phyloP scores from a whole-genome alignment of 2,888 invertebrate genomes.

The Gymnoscelis rufifasciata region DNA sequence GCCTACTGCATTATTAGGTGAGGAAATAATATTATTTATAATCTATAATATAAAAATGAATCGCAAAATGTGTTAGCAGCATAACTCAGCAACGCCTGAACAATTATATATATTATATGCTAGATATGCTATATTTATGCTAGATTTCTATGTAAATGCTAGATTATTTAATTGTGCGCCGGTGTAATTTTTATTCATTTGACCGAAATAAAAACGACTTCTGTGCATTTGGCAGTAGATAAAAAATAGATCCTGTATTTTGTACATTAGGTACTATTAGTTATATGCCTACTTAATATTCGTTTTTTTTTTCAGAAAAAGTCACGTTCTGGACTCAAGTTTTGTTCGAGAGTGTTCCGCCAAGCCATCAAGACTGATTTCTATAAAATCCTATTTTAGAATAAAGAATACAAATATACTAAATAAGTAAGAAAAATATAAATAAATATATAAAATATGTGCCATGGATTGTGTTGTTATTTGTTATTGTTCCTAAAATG shows the following conservation, averaged over 20 bases:
- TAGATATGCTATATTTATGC: too few species aligned
- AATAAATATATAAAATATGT: slow-evolving; percentile 10
- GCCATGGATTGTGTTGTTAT: background rate
- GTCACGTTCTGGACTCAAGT: slow-evolving; percentile 83
- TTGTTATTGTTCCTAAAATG: background rate
- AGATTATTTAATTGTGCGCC: too few species aligned
- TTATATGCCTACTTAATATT: background rate
- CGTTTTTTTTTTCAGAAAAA: slow-evolving; percentile 76
- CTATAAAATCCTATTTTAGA: slow-evolving; percentile 7
- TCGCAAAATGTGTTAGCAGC: background rate
- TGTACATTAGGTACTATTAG: too few species aligned
- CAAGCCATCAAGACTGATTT: slow-evolving; percentile 70
- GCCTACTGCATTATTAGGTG: slow-evolving; percentile 81
- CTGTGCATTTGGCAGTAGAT: too few species aligned
- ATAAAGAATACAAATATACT: slow-evolving; percentile 24
- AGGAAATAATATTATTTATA: slow-evolving; percentile 38
- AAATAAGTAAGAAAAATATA: slow-evolving; percentile 29
- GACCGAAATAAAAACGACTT: too few species aligned
- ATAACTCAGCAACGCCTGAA: background rate
- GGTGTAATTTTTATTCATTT: too few species aligned
- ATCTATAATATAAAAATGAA: slow-evolving; percentile 21
- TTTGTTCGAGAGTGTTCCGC: slow-evolving; percentile 83
- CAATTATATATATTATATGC: too few species aligned
- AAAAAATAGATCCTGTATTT: too few species aligned
- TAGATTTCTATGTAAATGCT: too few species aligned